Conservation (phyloP, 2,888 invertebrate genomes). For the Dynastes grantii region DNA sequence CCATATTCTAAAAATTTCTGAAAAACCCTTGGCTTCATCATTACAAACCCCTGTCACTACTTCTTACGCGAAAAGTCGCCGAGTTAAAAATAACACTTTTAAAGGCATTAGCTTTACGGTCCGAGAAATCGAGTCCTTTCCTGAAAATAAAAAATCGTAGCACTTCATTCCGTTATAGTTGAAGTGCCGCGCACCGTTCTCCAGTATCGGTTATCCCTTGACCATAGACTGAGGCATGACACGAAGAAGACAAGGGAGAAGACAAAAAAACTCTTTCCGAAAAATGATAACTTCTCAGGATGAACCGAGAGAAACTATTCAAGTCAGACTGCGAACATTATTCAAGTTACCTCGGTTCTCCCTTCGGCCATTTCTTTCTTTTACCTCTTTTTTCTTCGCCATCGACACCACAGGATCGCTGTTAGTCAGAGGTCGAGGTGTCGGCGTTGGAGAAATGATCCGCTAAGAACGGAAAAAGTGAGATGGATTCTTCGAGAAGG, state of each 20-base stretch:
- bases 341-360: conserved; percentile 18
- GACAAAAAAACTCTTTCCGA: conserved; percentile 17
- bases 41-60: no score
- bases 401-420: not conserved
- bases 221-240: not conserved
- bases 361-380: not conserved
- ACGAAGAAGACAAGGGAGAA: not conserved
- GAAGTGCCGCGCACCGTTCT: not conserved
- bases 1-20: no score
- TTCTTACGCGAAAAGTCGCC: no score
- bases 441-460: conserved; percentile 31
- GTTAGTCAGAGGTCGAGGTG: conserved; percentile 35
- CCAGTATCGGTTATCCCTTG: not conserved
- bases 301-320: conserved; percentile 28
- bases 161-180: conserved; percentile 33
- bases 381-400: not conserved
- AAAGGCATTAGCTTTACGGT: not conserved
- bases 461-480: conserved; percentile 21
- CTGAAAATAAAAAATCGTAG: conserved; percentile 21
- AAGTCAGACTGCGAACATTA: conserved; percentile 31
- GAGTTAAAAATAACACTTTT: conserved; percentile 1
- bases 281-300: conserved; percentile 23
- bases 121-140: not conserved
- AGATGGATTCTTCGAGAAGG: conserved; percentile 16
- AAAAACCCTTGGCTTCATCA: no score